phyloP scores from a whole-genome alignment of 2,113 vertebrate genomes.

The Megaceryle torquata region DNA sequence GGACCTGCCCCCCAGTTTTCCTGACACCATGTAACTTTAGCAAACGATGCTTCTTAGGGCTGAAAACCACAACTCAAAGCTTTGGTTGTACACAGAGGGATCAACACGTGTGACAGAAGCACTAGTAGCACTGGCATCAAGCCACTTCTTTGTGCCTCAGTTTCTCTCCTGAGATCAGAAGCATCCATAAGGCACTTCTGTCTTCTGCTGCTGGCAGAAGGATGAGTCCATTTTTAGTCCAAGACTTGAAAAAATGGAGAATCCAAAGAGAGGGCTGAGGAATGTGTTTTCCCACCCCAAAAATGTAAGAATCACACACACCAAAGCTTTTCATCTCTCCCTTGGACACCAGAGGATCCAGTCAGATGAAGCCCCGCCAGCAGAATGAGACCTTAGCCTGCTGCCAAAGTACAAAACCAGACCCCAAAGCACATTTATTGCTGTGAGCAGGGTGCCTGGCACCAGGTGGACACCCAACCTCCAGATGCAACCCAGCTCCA shows the following conservation, averaged over 20 bases:
- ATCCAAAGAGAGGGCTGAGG: background rate
- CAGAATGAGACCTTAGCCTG: background rate
- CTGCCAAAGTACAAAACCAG: background rate
- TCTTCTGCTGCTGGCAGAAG: background rate
- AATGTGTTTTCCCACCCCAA: background rate
- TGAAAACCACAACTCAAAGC: background rate
- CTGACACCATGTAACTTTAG: background rate
- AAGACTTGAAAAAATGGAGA: background rate
- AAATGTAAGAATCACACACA: background rate
- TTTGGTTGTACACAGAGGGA: background rate
- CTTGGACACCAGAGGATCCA: background rate
- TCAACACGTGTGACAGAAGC: rapidly evolving
- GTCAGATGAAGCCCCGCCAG: background rate
- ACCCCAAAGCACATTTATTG: background rate
- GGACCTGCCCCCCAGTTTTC: background rate
- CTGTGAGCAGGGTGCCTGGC: background rate
- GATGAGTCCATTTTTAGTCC: background rate
- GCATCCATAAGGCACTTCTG: background rate
- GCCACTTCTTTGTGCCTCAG: background rate
- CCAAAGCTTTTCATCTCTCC: background rate
- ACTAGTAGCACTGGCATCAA: background rate
- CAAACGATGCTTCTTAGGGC: background rate
- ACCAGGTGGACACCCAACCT: background rate
- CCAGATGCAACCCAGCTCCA: background rate
- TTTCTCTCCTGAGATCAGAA: background rate